phyloP scores from a whole-genome alignment of 1,140 invertebrate species.

The Coelopa frigida region DNA sequence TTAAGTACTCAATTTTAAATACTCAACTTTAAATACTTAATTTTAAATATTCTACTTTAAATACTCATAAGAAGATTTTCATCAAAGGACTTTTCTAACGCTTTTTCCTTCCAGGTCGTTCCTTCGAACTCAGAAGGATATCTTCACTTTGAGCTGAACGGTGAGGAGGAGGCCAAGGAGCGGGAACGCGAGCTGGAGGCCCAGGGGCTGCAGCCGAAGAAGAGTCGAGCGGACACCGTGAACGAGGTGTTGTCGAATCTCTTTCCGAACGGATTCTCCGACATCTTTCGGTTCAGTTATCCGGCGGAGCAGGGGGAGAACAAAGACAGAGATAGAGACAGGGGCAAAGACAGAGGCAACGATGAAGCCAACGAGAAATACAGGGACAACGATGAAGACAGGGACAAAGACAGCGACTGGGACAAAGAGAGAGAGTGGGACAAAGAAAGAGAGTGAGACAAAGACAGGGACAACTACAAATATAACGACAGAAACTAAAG shows the following conservation, averaged over 20 bases:
- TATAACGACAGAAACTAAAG: constrained; percentile 18
- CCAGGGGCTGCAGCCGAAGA: not conserved
- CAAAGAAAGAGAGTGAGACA: not conserved
- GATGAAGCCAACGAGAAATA: not conserved
- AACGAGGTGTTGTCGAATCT: constrained; percentile 36
- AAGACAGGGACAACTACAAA: constrained; percentile 5
- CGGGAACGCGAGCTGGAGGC: not conserved
- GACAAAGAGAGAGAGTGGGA: not conserved
- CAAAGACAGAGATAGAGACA: not conserved
- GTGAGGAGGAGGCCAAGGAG: constrained; percentile 12
- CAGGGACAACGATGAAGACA: not conserved
- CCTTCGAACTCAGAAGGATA: constrained; percentile 20
- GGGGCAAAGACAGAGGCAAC: not conserved
- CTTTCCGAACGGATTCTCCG: constrained; percentile 38
- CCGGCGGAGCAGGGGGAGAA: constrained; percentile 11
- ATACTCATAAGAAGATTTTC: too few species aligned
- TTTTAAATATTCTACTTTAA: too few species aligned
- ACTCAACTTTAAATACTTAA: too few species aligned
- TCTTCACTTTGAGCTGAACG: constrained; percentile 33
- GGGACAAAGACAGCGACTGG: not conserved
- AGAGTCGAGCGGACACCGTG: constrained; percentile 26
- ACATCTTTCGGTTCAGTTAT: constrained; percentile 37
- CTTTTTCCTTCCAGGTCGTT: too few species aligned
- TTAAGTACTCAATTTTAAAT: too few species aligned
- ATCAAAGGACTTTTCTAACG: too few species aligned